Base-by-base conservation (phyloP, 2,888 invertebrate genomes). In the Ecliptopera silaceata region DNA sequence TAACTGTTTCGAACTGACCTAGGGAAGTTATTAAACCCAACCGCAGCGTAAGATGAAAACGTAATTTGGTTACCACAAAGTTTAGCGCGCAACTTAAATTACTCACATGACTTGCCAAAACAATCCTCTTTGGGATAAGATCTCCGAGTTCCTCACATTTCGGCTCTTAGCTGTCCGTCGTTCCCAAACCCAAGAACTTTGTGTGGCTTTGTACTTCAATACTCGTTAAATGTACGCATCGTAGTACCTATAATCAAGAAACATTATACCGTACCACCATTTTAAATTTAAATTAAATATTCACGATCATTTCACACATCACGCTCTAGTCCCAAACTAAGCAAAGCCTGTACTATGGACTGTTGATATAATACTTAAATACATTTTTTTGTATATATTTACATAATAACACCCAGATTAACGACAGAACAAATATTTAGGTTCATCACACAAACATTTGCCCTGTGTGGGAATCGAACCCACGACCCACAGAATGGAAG, bases 81-180 rank as follows among this genome's bases (percentile, higher is more conserved):
- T 75, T 74, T 64, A 59, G 52, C 52, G 22, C 56, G 48, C 59
- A 80, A 86, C 79, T 86, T 84, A 79, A 84, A 88, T 87, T 81
- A 79, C 75, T 64, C 70, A 74, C 82, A 74, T 86, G 87, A 87
- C 82, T 82, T 58, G 78, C 61, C 65, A 61, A 71, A 59, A 59
- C 58, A 49, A 52, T 57, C 51, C 56, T 56, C 50, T 56, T 48
- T 36, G 39, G 59, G 59, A 47, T 56, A 59, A 58, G 31, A 44
- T 51, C 58, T 63, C 58, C 45, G 52, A 71, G 64, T 65, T 65
- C 49, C 55, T 58, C 45, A 65, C 64, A 62, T 70, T 63, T 56
- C 42, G 41, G 17, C 29, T 32, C 60, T 56, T 48, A 65, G 51
- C 69, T 70, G 71, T 68, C 72, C 56, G 56, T 70, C 75, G 42